Conservation (phyloP, 2,797 vertebrate genomes). For the Periparus ater region DNA sequence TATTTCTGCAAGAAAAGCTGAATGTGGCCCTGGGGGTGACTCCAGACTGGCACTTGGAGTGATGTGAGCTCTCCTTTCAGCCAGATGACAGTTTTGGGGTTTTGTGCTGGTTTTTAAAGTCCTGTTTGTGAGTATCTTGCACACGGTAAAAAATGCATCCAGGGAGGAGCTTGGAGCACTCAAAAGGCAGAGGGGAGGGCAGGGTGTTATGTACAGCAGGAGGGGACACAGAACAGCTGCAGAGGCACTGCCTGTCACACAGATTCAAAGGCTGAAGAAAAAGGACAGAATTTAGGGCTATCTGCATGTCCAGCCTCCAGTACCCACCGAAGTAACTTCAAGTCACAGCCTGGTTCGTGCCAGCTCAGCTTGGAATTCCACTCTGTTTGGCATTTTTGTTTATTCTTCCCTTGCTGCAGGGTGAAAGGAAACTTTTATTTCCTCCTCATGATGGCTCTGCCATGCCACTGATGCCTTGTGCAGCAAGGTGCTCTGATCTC, state of each 20-base stretch:
- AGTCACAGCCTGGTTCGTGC: background rate
- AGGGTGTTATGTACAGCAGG: background rate
- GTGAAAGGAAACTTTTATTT: background rate
- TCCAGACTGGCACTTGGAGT: background rate
- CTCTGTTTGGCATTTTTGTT: background rate
- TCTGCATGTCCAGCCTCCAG: background rate
- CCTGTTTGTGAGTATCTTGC: background rate
- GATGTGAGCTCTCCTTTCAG: background rate
- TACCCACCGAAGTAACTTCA: background rate
- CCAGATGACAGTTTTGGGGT: background rate
- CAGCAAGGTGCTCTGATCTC: background rate
- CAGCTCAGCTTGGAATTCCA: background rate
- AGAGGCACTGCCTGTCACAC: background rate
- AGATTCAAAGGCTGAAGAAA: background rate
- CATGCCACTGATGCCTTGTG: background rate
- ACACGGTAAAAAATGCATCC: background rate
- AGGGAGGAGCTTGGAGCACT: background rate
- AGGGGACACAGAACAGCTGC: background rate
- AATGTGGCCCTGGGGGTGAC: background rate
- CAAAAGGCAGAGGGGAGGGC: background rate
- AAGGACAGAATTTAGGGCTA: background rate
- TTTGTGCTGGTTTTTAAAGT: background rate
- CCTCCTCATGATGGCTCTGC: background rate
- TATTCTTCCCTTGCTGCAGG: background rate
- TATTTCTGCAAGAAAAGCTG: background rate